A percentile compares a stretch with the other conserved stretches of the same genome.
Conservation (phyloP, 2,113 vertebrate genomes). For the Callopanchax toddi region DNA sequence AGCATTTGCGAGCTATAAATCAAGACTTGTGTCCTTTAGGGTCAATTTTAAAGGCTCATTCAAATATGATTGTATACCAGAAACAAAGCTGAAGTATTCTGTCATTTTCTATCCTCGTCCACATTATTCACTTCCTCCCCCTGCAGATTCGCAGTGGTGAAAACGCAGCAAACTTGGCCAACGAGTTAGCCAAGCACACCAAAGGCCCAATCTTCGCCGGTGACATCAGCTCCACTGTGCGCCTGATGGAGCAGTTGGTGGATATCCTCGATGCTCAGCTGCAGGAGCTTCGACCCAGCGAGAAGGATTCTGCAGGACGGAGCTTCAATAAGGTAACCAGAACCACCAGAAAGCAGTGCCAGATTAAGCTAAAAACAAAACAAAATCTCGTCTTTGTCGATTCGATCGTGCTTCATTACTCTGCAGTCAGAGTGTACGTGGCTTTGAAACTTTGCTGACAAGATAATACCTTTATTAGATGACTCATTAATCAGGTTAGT, state of each 20-base stretch:
- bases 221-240: constrained; percentile 94
- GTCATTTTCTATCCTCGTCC: constrained; percentile 17
- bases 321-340: constrained; percentile 95
- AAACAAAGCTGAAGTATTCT: constrained; percentile 20
- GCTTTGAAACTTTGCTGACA: constrained; percentile 1
- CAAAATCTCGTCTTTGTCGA: background rate
- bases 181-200: constrained; percentile 97
- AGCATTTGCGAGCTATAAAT: background rate
- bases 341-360: background rate
- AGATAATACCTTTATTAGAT: background rate
- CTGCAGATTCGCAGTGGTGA: constrained; percentile 95
- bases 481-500: background rate
- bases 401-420: background rate
- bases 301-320: constrained; percentile 90
- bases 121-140: constrained; percentile 24
- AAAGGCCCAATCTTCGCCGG: constrained; percentile 94
- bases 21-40: background rate
- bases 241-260: constrained; percentile 97
- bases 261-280: constrained; percentile 98
- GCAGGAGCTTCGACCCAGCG: constrained; percentile 92
- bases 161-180: constrained; percentile 96
- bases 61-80: constrained; percentile 29
- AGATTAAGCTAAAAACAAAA: background rate
- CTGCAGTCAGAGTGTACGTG: background rate
- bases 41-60: constrained; percentile 32